A percentile compares a stretch with the other conserved stretches of the same genome.
These are phyloP conservation scores for Hycleus phaleratus DNA, from an alignment of 1,140 invertebrate species.

Conservation along the genomic window DNA sequence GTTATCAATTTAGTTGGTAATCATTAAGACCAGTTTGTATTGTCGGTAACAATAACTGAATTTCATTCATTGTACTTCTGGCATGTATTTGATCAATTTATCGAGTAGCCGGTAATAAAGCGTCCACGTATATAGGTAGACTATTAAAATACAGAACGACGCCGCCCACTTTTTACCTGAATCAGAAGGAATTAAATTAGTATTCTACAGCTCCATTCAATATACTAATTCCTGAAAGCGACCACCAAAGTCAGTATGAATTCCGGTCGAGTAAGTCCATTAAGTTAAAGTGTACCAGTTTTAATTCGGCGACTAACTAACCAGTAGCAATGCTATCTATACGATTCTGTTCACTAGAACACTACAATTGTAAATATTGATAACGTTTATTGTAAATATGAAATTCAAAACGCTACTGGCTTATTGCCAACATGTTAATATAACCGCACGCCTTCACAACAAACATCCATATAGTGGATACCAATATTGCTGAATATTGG, in stretches of 20 bases:
- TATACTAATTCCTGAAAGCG: constrained; percentile 22
- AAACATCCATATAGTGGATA: constrained; percentile 15
- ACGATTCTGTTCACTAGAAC: constrained; percentile 3
- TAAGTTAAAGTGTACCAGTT: constrained; percentile 24
- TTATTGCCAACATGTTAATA: constrained; percentile 22
- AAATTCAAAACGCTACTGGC: constrained; percentile 28
- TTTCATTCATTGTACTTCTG: too few relatives aligned
- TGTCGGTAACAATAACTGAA: too few relatives aligned
- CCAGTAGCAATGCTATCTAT: constrained; percentile 15
- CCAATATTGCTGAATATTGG: constrained; percentile 14
- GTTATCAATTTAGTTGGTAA: too few relatives aligned
- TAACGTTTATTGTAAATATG: constrained; percentile 30
- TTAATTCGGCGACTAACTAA: constrained; percentile 19
- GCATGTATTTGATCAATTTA: too few relatives aligned
- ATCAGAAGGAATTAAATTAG: constrained; percentile 18
- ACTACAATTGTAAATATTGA: constrained; percentile 5
- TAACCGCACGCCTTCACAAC: constrained; percentile 9
- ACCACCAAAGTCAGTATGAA: constrained; percentile 18
- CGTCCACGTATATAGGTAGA: too few relatives aligned
- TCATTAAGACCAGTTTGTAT: too few relatives aligned
- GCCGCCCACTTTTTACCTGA: constrained; percentile 13
- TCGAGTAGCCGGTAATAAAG: too few relatives aligned
- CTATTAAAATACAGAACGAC: constrained; percentile 7
- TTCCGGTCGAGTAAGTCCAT: constrained; percentile 23
- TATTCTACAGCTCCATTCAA: constrained; percentile 23